A percentile compares a stretch with the other conserved stretches of the same genome.
Evolutionary conservation across 1,140 invertebrate species (phyloP).

Genomic region (Arion vulgaris): DNA sequence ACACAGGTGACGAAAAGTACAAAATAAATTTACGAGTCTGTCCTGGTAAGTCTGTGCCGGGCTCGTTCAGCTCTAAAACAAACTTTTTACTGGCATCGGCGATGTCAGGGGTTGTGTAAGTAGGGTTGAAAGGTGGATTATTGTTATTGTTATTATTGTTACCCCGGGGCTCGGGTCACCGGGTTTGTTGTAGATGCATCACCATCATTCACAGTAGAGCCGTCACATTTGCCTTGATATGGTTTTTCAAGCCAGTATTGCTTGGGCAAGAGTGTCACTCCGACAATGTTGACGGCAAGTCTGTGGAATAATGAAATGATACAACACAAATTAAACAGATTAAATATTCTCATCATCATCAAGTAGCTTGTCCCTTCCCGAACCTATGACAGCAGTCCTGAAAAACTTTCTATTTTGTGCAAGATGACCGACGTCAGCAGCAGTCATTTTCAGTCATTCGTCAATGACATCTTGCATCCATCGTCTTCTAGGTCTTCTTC

Average conservation of each 20-base stretch:
- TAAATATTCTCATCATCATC: too few relatives aligned
- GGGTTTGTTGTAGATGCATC: not conserved
- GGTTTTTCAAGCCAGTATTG: constrained; percentile 46
- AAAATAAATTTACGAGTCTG: constrained; percentile 61
- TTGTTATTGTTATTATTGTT: not conserved
- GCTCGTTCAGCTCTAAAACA: constrained; percentile 64
- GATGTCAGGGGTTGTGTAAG: constrained; percentile 9
- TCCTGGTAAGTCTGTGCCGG: constrained; percentile 52
- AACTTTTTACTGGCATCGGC: constrained; percentile 46
- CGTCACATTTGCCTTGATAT: constrained; percentile 49
- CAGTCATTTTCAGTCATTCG: too few relatives aligned
- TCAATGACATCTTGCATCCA: too few relatives aligned
- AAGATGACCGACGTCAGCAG: too few relatives aligned
- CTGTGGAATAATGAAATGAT: constrained; percentile 38
- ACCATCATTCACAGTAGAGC: constrained; percentile 36
- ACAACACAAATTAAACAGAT: too few relatives aligned
- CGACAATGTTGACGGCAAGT: constrained; percentile 57
- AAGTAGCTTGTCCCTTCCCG: too few relatives aligned
- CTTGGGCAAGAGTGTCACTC: constrained; percentile 45
- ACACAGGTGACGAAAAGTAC: constrained; percentile 58
- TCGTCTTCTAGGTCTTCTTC: too few relatives aligned
- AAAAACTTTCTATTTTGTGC: too few relatives aligned
- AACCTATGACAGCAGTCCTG: too few relatives aligned
- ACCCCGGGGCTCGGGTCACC: not conserved
- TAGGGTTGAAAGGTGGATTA: constrained; percentile 3